Base-by-base conservation (phyloP, 2,113 vertebrate species). In the Bufo bufo region DNA sequence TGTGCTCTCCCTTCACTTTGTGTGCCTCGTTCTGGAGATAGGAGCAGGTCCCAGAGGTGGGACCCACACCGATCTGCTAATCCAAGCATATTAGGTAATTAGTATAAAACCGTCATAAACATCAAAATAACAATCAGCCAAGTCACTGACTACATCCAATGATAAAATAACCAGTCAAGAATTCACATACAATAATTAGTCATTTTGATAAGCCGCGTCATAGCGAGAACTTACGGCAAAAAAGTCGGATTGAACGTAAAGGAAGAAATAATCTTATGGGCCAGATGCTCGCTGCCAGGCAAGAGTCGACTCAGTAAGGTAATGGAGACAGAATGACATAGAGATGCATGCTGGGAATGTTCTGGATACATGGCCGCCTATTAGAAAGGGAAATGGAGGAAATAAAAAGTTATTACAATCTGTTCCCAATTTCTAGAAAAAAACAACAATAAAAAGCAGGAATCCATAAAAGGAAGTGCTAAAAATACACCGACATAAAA, bases 231-330 rank as follows among this genome's bases (percentile, higher is more conserved):
- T 97, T 92, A 99, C 98, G 93, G 96, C 93, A 99, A 93, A 85
- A 99, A 96, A 74, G 96, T 94, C 54, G 94, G 95, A 92, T 94
- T 97, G 92, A 99, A 99, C 88, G 95, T 92, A 90, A 97, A 91
- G 89, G 90, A 92, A 89, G 96, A 94, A 10, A 99, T 91, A 59
- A 99, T 93, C 56, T 97, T 93, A 0, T 97, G 95, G 65, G 92
- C 96, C 85, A 99, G 90, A 92, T 96, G 92, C 91, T 99, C 98
- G 16, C 96, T 98, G 89, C 98, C 97, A 3, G 98, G 97, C 85
- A 99, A 93, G 89, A 99, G 92, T 91, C 94, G 95, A 61, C 96
- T 94, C 78, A 99, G 91, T 86, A 99, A 91, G 11, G 93, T 93
- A 91, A 99, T 93, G 72, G 96, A 95, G 93, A 97, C 90, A 77